Evolutionary conservation across 2,888 invertebrate species (phyloP), one percentile per base, ranked within the genome.

Genomic region (Allygus modestus): DNA sequence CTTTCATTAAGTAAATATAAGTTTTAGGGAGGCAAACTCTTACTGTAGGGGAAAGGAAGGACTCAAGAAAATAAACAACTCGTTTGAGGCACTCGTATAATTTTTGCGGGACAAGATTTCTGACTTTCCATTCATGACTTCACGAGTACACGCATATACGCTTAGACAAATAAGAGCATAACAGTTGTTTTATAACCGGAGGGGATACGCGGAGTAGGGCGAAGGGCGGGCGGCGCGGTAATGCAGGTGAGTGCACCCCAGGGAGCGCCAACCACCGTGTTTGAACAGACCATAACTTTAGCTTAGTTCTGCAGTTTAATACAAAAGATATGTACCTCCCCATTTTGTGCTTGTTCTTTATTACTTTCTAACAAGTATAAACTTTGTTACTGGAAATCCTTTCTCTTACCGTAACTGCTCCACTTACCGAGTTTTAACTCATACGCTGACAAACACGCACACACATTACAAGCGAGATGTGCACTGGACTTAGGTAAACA

Each of bases 251-350:
- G 23, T 41, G 41, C 31, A 2, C 73, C 73, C 73, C n/a, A n/a
- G 73, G 41, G 73, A 73, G 23, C 37, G n/a, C 43, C 37, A 73
- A 41, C 73, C 73, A n/a, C 73, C 23, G 43, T 23, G 73, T 73
- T 23, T 17, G 77, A 77, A 23, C 51, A 17, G n/a, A 43, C 77
- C 51, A 46, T 77, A 77, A 77, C 77, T 77, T 46, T 77, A 43
- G 11, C 77, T 77, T 41, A 77, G 41, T 77, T 77, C 77, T 51
- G 41, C 77, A 77, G 77, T 41, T 77, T 77, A 77, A 77, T 77
- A 77, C 41, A 77, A 77, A 77, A 77, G 23, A 77, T 77, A 77
- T 77, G 51, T 77, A 77, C 26, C 51, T 31, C 46, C 23, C 43
- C 77, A 77, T 77, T 77, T 46, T 28, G 23, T 28, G 77, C 15